Evolutionary conservation across 1,140 invertebrate species (phyloP).

Genomic region (Brachionus rubens): DNA sequence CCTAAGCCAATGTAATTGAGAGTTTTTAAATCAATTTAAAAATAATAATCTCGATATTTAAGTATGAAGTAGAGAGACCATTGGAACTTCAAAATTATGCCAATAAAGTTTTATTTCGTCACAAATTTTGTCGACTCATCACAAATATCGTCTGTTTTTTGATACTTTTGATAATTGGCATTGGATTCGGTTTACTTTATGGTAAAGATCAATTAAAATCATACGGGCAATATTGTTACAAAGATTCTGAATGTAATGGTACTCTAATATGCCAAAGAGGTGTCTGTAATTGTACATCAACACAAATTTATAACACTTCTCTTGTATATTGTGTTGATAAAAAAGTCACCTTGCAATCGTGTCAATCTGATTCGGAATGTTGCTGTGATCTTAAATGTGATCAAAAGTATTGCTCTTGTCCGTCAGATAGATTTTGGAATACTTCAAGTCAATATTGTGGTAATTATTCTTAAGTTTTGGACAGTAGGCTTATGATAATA

Average conservation of each 20-base stretch:
- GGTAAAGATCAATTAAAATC: not conserved
- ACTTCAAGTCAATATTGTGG: not conserved
- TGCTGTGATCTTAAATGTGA: constrained; percentile 1
- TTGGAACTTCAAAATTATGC: not conserved
- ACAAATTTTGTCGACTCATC: not conserved
- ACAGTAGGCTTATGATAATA: not conserved
- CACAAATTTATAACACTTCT: not conserved
- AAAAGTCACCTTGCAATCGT: not conserved
- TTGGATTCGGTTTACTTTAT: not conserved
- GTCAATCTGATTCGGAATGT: not conserved
- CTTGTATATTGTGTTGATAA: not conserved
- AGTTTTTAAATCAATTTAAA: no score
- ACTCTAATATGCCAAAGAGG: not conserved
- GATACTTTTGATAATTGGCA: not conserved
- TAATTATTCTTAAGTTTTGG: not conserved
- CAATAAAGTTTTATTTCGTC: not conserved
- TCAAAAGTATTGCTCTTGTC: not conserved
- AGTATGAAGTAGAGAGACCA: no score
- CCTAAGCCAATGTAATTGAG: no score
- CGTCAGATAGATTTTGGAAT: constrained; percentile 6
- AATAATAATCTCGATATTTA: no score
- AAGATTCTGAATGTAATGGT: not conserved
- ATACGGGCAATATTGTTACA: not conserved
- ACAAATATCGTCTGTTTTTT: not conserved
- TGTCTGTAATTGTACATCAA: not conserved